Base-by-base conservation (phyloP, 35 echinoderm and acorn worm genomes). In the Hemicentrotus pulcherrimus region DNA sequence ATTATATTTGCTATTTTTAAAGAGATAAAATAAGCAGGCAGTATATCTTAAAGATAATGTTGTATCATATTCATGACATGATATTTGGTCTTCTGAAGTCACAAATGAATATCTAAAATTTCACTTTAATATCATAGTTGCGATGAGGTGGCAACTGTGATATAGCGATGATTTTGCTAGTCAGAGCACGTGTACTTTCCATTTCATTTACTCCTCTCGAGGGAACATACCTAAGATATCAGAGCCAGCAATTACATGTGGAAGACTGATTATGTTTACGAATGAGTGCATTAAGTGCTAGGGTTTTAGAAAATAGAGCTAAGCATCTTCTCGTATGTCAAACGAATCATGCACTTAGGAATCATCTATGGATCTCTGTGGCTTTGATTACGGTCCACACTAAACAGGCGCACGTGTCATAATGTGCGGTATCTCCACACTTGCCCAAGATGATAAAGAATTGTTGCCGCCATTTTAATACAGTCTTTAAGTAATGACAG, bases 241-340 rank as follows among this genome's bases (percentile, higher is more conserved):
- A 78, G 28, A 78, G 65, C 65, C 65, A 78, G 65, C 22, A 78
- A 22, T 78, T 78, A 78, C 65, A 78, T n/a, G 24, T 78, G 24
- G 65, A 22, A 78, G 19, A 22, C 22, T 78, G 65, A 78, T 78
- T 78, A 78, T 78, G 65, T 78, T 78, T 78, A 78, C 65, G 65
- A 78, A 78, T 78, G 65, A 78, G 65, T 28, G 65, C 65, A 78
- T 78, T 78, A 78, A 78, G 65, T 78, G 65, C 65, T 78, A 30
- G 18, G 19, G 65, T 28, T 22, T 78, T 22, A 28, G 65, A 78
- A 78, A 78, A 78, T 78, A 22, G 65, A 78, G 65, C 2, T 78
- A n/a, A 78, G 28, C 24, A 78, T 18, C 19, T n/a, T 78, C 65
- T 78, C 65, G n/a, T 78, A 78, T n/a, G 65, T 22, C 65, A 78